Conservation (phyloP, 2,113 vertebrate genomes). For the Phalacrocorax aristotelis region DNA sequence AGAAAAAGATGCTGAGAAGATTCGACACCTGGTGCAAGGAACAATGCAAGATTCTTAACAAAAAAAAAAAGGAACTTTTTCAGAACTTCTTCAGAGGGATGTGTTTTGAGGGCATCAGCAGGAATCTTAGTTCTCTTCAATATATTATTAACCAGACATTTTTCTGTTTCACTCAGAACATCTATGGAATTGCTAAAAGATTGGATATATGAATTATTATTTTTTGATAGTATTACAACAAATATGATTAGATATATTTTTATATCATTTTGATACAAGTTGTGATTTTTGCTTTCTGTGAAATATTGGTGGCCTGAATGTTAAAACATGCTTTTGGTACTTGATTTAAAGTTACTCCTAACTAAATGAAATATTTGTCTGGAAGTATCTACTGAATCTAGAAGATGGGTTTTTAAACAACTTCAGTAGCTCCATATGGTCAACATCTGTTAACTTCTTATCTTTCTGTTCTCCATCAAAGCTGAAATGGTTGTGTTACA, state of each 20-base stretch:
- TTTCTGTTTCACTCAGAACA: neutral
- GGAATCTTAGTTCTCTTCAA: neutral
- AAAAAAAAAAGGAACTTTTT: neutral
- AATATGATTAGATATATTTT: neutral
- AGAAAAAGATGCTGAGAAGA: constrained; percentile 82
- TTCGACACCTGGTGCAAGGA: constrained; percentile 84
- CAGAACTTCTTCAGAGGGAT: neutral
- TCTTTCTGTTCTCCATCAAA: neutral
- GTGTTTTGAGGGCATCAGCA: neutral
- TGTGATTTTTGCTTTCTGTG: neutral
- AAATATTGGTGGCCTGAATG: neutral
- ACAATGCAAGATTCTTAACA: constrained; percentile 28
- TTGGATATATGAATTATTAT: neutral
- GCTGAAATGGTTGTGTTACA: neutral
- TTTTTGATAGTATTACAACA: neutral
- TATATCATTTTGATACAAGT: neutral
- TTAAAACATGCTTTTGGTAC: neutral
- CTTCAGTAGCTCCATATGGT: neutral
- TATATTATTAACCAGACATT: neutral
- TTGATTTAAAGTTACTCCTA: neutral
- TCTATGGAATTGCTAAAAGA: neutral
- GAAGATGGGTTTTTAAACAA: neutral
- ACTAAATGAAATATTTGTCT: neutral
- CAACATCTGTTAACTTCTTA: neutral
- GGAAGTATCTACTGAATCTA: neutral